phyloP scores from a whole-genome alignment of 2,888 invertebrate species.

The Emmelina monodactyla region DNA sequence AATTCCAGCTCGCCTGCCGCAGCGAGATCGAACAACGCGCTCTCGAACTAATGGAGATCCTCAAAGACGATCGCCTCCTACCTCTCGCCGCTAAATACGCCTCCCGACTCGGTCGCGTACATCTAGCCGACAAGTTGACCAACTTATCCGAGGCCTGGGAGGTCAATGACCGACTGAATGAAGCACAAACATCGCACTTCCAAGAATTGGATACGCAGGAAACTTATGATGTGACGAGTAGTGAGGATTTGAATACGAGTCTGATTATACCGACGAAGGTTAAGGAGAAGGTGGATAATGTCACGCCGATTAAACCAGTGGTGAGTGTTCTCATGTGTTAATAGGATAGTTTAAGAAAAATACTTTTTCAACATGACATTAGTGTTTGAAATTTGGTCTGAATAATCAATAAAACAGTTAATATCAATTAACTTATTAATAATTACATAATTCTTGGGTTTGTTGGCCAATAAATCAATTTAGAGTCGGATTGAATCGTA shows the following conservation, averaged over 20 bases:
- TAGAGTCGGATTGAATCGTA: no score
- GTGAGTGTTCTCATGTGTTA: conserved; percentile 26
- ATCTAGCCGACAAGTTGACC: conserved; percentile 80
- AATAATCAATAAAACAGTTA: no score
- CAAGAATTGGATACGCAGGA: conserved; percentile 44
- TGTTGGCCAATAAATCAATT: no score
- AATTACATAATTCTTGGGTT: no score
- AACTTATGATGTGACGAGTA: conserved; percentile 41
- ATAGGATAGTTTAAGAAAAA: no score
- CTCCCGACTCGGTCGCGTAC: conserved; percentile 75
- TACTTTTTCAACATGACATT: no score
- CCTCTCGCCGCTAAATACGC: conserved; percentile 91
- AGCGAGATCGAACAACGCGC: conserved; percentile 87
- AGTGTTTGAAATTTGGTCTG: no score
- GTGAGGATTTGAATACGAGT: conserved; percentile 44
- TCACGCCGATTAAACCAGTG: conserved; percentile 46
- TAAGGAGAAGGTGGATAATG: conserved; percentile 33
- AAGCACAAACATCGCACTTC: conserved; percentile 40
- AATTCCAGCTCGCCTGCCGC: conserved; percentile 78
- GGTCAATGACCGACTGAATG: conserved; percentile 32
- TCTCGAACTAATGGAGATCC: conserved; percentile 83
- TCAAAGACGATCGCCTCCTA: conserved; percentile 78
- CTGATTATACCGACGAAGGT: conserved; percentile 49
- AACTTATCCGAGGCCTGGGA: conserved; percentile 62
- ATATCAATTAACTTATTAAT: no score